Base-by-base conservation (phyloP, 1,140 invertebrate species). In the Trialeurodes vaporariorum region DNA sequence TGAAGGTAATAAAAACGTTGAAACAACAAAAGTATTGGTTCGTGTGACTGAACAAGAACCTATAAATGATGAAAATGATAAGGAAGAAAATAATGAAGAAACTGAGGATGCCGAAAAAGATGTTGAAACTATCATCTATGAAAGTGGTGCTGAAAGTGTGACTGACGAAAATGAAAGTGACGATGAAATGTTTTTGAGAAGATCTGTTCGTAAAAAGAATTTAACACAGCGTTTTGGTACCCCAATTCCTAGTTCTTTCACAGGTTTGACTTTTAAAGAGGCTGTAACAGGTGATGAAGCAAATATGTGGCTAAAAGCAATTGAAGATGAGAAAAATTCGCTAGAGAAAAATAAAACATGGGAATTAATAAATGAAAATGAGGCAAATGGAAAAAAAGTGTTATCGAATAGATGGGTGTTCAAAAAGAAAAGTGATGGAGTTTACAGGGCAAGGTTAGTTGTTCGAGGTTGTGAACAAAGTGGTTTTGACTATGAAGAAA, bases 401-500 rank as follows among this genome's bases (percentile, higher is more conserved):
- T 76, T 71, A 63, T 73, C 66, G 61, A 80, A 73, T 72, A 78
- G 75, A 77, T 69, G 81, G 9, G 80, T 73, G 22, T 71, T 76
- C 17, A 70, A 63, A 49, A 79, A 79, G 59, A 70, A 67, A 17
- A 70, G 76, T 49, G 59, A 64, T 27, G 71, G 77, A 26, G 71
- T 73, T 61, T 77, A 76, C 62, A 79, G 79, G 70, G 80, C 80
- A 27, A 67, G 79, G 27, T 67, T 81, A 17, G 78, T 82, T 2
- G 77, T 78, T 2, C 77, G 79, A 68, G 79, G 81, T 5, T 81
- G 74, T 72, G 69, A 64, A n/a, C 77, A 79, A 71, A 69, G 70
- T 62, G 76, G 76, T 63, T 65, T 71, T 58, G 75, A 79, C 69
- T 80, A 76, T 68, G 59, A 71, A 24, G 75, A 78, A 63, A 76